Conservation (phyloP, 2,113 vertebrate genomes). For the Egretta garzetta region DNA sequence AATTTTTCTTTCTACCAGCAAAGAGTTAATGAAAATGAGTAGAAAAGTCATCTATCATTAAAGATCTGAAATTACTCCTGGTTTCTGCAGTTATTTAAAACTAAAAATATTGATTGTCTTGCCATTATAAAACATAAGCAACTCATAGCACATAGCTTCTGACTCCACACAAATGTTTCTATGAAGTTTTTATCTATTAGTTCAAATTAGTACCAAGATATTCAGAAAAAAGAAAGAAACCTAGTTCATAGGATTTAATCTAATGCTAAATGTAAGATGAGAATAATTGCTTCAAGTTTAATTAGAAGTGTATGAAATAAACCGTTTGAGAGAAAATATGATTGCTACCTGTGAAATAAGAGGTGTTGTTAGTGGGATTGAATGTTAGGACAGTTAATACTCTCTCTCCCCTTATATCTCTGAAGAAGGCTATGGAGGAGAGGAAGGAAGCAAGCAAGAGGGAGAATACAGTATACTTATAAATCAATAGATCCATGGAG, state of each 20-base stretch:
- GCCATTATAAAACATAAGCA: neutral
- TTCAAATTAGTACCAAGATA: neutral
- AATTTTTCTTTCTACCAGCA: neutral
- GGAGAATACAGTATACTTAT: neutral
- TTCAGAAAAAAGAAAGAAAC: neutral
- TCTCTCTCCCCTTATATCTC: neutral
- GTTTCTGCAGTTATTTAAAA: neutral
- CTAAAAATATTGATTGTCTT: neutral
- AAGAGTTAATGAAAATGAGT: neutral
- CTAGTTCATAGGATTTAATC: neutral
- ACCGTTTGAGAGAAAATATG: neutral
- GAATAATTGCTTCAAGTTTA: neutral
- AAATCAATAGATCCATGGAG: neutral
- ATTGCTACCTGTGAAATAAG: neutral
- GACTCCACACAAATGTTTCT: neutral
- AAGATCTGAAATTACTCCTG: neutral
- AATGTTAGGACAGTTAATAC: neutral
- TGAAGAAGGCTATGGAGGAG: neutral
- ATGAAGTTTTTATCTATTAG: neutral
- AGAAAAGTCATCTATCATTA: neutral
- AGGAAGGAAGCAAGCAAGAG: neutral
- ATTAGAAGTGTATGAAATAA: neutral
- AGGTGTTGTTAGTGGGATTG: neutral
- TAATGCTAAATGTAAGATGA: neutral
- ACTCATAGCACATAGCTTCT: neutral